These are phyloP conservation scores for Galaxea fascicularis DNA, from an alignment of 92 coral and sea anemone genomes.

Conservation along the genomic window DNA sequence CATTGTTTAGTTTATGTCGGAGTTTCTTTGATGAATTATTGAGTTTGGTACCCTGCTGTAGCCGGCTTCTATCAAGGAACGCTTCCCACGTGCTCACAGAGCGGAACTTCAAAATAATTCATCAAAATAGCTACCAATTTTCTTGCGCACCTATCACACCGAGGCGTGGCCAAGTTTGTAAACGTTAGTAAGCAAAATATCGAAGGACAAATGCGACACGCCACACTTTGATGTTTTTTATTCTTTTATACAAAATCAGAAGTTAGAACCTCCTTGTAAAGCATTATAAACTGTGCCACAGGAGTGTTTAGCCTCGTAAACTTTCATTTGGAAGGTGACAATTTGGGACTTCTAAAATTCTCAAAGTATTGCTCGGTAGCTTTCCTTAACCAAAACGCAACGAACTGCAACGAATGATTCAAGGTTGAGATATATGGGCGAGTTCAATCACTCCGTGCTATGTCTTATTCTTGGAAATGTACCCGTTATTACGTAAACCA, in stretches of 20 bases:
- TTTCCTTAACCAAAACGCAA: no score
- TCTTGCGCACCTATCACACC: neutral
- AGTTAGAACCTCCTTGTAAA: no score
- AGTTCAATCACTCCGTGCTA: neutral
- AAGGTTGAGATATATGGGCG: neutral
- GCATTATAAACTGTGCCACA: no score
- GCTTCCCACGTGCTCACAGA: slow-evolving; percentile 13
- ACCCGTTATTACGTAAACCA: no score
- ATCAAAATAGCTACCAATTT: neutral
- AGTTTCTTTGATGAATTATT: slow-evolving; percentile 47
- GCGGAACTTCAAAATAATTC: slow-evolving; percentile 7
- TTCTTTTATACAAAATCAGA: no score
- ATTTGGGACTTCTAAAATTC: no score
- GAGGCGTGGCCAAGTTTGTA: neutral
- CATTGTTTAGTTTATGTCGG: slow-evolving; percentile 29
- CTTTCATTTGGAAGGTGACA: no score
- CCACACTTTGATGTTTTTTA: no score
- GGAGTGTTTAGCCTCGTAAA: no score
- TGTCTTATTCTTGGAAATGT: no score
- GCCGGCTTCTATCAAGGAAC: neutral
- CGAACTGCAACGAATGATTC: no score
- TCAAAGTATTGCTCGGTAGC: no score
- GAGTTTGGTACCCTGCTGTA: slow-evolving; percentile 46
- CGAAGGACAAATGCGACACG: neutral
- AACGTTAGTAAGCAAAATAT: neutral